Evolutionary conservation across 2,888 invertebrate genomes (phyloP).

Genomic region (Hemistola chrysoprasaria): DNA sequence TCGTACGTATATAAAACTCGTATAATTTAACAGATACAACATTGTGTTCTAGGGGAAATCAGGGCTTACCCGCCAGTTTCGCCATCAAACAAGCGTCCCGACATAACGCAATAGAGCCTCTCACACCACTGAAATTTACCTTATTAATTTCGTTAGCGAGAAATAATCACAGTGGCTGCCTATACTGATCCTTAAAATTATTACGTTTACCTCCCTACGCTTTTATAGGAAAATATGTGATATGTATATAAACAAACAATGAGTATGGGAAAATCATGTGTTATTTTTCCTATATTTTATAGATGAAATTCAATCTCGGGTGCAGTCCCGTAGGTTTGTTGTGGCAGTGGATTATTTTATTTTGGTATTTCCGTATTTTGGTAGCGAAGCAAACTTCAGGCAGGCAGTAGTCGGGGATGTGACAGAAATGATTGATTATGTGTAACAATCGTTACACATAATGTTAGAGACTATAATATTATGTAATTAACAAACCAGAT

Average conservation of each 20-base stretch:
- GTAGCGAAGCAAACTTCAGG: conserved; percentile 11
- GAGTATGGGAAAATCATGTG: conserved; percentile 20
- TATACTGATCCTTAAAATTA: conserved; percentile 65
- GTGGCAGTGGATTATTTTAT: conserved; percentile 15
- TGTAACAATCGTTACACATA: conserved; percentile 2
- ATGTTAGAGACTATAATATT: too few species aligned
- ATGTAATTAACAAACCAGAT: too few species aligned
- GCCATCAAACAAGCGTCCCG: conserved; percentile 55
- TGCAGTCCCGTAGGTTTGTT: conserved; percentile 1
- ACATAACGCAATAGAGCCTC: conserved; percentile 56
- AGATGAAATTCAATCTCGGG: conserved; percentile 21
- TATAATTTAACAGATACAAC: conserved; percentile 22
- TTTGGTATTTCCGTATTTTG: conserved; percentile 15
- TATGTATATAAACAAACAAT: conserved; percentile 25
- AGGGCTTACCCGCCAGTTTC: conserved; percentile 35
- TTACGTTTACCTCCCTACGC: conserved; percentile 48
- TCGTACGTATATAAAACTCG: conserved; percentile 22
- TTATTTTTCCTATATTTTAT: conserved; percentile 24
- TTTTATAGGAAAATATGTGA: conserved; percentile 40
- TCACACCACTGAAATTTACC: conserved; percentile 58
- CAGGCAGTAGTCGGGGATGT: conserved; percentile 12
- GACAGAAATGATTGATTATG: conserved; percentile 27
- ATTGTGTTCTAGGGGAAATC: conserved; percentile 20
- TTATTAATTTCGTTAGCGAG: conserved; percentile 72
- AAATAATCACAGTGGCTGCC: conserved; percentile 64